phyloP scores from a whole-genome alignment of 2,888 invertebrate species.

The Entomobrya proxima region DNA sequence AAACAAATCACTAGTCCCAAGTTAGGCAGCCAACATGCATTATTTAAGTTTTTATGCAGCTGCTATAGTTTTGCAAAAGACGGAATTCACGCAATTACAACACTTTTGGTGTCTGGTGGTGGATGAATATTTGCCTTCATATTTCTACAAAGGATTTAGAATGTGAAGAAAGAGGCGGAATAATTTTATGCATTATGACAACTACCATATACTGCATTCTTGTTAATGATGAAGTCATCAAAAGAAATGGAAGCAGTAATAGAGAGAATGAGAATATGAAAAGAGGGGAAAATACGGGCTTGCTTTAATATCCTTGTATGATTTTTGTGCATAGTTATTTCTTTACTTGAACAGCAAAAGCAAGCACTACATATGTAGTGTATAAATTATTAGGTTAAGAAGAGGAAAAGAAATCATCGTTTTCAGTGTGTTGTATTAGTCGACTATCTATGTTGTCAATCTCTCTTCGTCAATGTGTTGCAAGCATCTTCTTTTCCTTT shows the following conservation, averaged over 20 bases:
- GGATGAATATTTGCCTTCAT: background rate
- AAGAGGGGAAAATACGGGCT: background rate
- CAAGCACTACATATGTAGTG: background rate
- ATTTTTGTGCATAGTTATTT: background rate
- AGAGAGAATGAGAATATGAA: background rate
- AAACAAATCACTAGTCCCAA: background rate
- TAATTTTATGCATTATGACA: conserved; percentile 58
- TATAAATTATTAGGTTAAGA: conserved; percentile 32
- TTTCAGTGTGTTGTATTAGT: background rate
- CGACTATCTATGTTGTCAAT: conserved; percentile 52
- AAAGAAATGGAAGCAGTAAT: conserved; percentile 28
- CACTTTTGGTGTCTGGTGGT: conserved; percentile 18
- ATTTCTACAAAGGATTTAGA: background rate
- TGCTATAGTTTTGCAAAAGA: background rate
- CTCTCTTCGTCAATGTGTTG: conserved; percentile 29
- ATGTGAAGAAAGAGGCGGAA: conserved; percentile 45
- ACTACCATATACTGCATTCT: conserved; percentile 10
- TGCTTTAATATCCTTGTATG: background rate
- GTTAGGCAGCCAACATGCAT: too few species aligned
- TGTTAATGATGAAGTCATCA: conserved; percentile 57
- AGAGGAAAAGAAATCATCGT: conserved; percentile 1
- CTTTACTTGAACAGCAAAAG: background rate
- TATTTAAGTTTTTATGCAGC: background rate
- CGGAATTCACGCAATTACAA: conserved; percentile 23
- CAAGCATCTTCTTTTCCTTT: conserved; percentile 11